Conservation (phyloP, 2,797 vertebrate genomes). For the Sebastes trivittatus region DNA sequence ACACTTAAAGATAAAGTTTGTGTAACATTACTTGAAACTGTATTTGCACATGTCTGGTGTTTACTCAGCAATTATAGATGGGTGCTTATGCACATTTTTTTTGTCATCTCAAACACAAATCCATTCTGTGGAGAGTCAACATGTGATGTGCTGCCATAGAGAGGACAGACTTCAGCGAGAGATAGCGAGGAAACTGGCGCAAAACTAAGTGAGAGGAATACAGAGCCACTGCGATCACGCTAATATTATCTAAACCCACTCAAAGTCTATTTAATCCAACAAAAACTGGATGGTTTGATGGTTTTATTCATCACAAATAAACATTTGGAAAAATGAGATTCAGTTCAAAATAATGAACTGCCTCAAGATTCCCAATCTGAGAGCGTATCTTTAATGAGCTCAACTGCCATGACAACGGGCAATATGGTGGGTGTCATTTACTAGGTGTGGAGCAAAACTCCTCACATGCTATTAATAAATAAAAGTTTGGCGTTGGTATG, state of each 20-base stretch:
- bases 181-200: conserved; percentile 23
- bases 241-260: conserved; percentile 29
- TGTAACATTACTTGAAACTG: neutral
- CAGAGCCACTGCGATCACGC: conserved; percentile 20
- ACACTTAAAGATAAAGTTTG: neutral
- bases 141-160: neutral
- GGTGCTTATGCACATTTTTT: neutral
- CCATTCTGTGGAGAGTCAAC: neutral
- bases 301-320: neutral
- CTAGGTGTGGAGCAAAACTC: neutral
- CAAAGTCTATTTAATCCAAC: conserved; percentile 3
- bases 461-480: neutral
- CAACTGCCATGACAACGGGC: neutral
- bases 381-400: neutral
- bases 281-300: neutral
- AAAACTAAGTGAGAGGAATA: conserved; percentile 27
- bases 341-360: neutral
- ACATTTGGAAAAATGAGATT: neutral
- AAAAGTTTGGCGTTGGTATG: conserved; percentile 6
- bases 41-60: neutral
- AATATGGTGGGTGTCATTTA: neutral
- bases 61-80: neutral
- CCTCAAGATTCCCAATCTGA: neutral
- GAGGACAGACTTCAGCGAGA: conserved; percentile 19
- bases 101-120: neutral